Evolutionary conservation across 35 echinoderm and acorn worm genomes (phyloP), one percentile per base, ranked within the genome.

Genomic region (Diadema setosum): DNA sequence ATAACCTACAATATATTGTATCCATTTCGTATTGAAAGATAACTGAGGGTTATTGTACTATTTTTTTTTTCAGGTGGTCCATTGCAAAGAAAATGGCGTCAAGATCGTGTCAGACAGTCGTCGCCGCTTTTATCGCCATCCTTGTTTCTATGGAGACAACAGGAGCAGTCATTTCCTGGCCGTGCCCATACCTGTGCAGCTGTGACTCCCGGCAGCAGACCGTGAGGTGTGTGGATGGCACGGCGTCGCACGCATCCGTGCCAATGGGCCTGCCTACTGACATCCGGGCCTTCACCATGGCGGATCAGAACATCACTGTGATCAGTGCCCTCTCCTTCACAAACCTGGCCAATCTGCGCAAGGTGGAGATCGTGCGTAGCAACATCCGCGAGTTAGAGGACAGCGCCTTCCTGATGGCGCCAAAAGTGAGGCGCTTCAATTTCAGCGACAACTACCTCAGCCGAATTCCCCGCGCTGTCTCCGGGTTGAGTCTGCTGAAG

Each of bases 351-450:
- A 46, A 76, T 32, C 35, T 91, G 5, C 64, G 83, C 1, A 86
- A 63, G 21, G 33, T 91, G 31, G 48, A 42, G 3, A 65, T 91
- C n/a, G 45, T 76, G 12, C 18, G 39, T 0, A 60, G 58, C 31
- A 80, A 58, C 44, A 91, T 91, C 24, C 45, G 65, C 18, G 70
- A 23, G 3, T 24, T 91, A 34, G 21, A 42, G 42, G 90, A 91
- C 42, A 65, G 81, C 60, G 90, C 90, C 30, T 69, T 91, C 3
- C 16, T 27, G 7, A 85, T 29, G 59, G 65, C 45, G 9, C 65
- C 82, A 9, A 86, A 80, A 58, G 39, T 91, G 2, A 91, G 84
- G 25, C 84, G 60, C 29, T 74, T 91, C 7, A 65, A 91, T 70
- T 42, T 91, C 49, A 85, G 82, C 45, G 37, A 31, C 11, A 91